A percentile compares a stretch with the other conserved stretches of the same genome.
Evolutionary conservation across 2,888 invertebrate genomes (phyloP).

Genomic region (Lochmaea crataegi): DNA sequence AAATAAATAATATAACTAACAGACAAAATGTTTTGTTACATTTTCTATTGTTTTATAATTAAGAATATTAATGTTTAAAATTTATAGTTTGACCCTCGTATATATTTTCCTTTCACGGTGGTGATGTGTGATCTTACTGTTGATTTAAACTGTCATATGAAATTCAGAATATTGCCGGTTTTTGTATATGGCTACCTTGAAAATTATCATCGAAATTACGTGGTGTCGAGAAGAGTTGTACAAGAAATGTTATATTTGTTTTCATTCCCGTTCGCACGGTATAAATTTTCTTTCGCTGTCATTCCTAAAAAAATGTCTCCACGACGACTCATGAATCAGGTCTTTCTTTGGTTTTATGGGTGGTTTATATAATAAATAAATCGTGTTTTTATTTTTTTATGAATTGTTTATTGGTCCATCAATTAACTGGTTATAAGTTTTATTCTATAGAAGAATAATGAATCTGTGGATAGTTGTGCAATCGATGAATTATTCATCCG

Average conservation of each 20-base stretch:
- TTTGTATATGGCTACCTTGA: slow-evolving; percentile 51
- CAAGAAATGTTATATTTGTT: slow-evolving; percentile 61
- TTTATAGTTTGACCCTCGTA: slow-evolving; percentile 13
- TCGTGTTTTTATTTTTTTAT: slow-evolving; percentile 51
- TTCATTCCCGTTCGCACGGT: slow-evolving; percentile 62
- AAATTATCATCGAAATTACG: slow-evolving; percentile 59
- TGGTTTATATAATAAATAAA: slow-evolving; percentile 54
- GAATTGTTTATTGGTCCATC: slow-evolving; percentile 53
- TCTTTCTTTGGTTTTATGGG: slow-evolving; percentile 53
- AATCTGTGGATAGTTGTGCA: slow-evolving; percentile 18
- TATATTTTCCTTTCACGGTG: slow-evolving; percentile 40
- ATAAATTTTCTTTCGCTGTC: slow-evolving; percentile 59
- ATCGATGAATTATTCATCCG: slow-evolving; percentile 29
- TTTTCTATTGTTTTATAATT: too few species aligned
- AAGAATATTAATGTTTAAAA: background rate
- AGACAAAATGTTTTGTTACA: too few species aligned
- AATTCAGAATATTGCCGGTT: slow-evolving; percentile 53
- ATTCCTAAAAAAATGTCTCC: slow-evolving; percentile 51
- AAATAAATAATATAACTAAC: too few species aligned
- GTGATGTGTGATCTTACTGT: slow-evolving; percentile 48
- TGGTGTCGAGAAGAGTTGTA: slow-evolving; percentile 57
- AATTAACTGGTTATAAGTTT: slow-evolving; percentile 47
- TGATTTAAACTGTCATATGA: slow-evolving; percentile 51
- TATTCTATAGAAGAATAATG: slow-evolving; percentile 28
- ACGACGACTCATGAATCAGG: slow-evolving; percentile 51